phyloP scores from a whole-genome alignment of 2,113 vertebrate species.

The Crotalus tigris region DNA sequence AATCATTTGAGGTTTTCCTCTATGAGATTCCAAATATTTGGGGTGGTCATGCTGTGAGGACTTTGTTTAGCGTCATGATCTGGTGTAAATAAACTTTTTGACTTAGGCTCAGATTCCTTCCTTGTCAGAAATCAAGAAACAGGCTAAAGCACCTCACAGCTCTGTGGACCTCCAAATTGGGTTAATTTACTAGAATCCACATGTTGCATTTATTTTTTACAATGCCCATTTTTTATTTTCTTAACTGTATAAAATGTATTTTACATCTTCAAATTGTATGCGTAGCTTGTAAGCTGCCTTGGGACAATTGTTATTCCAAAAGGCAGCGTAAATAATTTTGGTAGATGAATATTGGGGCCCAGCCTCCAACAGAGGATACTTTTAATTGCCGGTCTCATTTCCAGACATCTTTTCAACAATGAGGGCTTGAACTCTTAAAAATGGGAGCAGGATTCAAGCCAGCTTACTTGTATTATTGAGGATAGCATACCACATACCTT shows the following conservation, averaged over 20 bases:
- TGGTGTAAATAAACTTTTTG: neutral
- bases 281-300: neutral
- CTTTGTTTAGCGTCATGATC: neutral
- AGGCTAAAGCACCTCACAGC: neutral
- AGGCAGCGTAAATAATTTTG: neutral
- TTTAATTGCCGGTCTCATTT: neutral
- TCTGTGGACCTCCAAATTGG: neutral
- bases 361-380: neutral
- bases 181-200: neutral
- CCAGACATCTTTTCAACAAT: neutral
- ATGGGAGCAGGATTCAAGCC: neutral
- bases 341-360: neutral
- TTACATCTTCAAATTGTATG: neutral
- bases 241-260: neutral
- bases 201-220: neutral
- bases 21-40: neutral
- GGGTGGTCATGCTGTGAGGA: too few species aligned
- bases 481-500: neutral
- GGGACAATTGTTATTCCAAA: neutral
- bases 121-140: neutral
- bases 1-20: neutral
- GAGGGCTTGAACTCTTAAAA: neutral
- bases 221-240: neutral
- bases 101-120: neutral
- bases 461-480: neutral